A percentile compares a stretch with the other conserved stretches of the same genome.
These are phyloP conservation scores for Phaethon lepturus DNA, from an alignment of 2,113 vertebrate genomes.

Conservation along the genomic window DNA sequence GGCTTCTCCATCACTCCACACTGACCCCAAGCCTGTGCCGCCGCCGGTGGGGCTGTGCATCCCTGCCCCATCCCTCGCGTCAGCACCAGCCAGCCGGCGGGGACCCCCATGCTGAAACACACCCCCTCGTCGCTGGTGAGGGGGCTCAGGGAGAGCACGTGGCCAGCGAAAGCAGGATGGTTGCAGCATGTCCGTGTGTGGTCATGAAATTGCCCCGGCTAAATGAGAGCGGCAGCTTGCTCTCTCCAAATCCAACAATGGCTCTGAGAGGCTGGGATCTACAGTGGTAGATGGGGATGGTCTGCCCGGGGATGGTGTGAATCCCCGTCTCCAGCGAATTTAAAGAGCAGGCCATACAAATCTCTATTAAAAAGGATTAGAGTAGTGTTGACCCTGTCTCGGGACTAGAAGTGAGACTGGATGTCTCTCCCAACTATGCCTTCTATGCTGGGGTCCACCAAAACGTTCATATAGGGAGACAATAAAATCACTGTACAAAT, in stretches of 20 bases:
- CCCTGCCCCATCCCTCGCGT: neutral
- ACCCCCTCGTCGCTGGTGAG: accelerated
- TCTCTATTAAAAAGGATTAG: neutral
- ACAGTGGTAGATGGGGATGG: neutral
- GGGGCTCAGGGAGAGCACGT: accelerated
- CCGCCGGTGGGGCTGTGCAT: neutral
- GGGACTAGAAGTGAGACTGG: neutral
- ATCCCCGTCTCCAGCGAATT: neutral
- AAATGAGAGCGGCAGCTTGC: neutral
- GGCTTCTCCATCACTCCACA: neutral
- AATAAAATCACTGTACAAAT: neutral
- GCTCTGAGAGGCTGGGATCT: neutral
- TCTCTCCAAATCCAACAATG: accelerated
- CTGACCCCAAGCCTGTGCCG: neutral
- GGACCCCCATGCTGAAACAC: accelerated
- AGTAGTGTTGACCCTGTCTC: neutral
- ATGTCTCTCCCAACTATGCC: neutral
- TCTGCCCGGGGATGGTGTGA: neutral
- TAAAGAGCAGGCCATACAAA: neutral
- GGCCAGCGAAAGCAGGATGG: neutral
- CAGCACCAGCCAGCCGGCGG: accelerated
- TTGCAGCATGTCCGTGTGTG: neutral
- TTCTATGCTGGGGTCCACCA: neutral
- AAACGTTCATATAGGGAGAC: neutral
- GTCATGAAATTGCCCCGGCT: neutral